phyloP scores from a whole-genome alignment of 1,140 invertebrate genomes.

The Drosophila malerkotliana region DNA sequence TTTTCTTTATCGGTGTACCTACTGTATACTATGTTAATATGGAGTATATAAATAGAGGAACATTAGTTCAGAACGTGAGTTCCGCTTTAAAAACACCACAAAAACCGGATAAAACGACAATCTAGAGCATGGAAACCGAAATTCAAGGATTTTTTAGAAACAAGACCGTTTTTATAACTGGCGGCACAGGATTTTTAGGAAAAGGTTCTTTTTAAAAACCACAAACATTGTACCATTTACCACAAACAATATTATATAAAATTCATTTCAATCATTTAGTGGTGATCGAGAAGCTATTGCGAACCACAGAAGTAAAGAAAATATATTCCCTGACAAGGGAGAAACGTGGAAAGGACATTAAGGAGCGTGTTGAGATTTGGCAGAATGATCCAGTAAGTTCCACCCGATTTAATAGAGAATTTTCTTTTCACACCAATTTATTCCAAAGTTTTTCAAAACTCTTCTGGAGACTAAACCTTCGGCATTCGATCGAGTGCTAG shows the following conservation, averaged over 20 bases:
- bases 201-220: constrained; percentile 27
- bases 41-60: neutral
- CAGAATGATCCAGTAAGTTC: constrained; percentile 84
- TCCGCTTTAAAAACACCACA: neutral
- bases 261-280: constrained; percentile 63
- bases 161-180: constrained; percentile 25
- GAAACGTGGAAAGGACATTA: constrained; percentile 90
- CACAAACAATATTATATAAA: neutral
- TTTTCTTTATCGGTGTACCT: neutral
- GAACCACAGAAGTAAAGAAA: constrained; percentile 88
- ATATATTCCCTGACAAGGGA: constrained; percentile 90
- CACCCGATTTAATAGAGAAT: neutral
- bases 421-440: neutral
- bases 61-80: neutral
- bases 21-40: neutral
- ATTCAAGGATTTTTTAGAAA: constrained; percentile 34
- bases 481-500: constrained; percentile 20
- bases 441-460: constrained; percentile 36
- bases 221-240: no score
- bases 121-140: constrained; percentile 11
- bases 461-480: constrained; percentile 17
- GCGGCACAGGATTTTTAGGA: constrained; percentile 34
- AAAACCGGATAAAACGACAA: neutral
- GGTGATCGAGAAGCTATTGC: constrained; percentile 91
- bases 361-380: constrained; percentile 87